Conservation (phyloP, 2,113 vertebrate genomes). For the Sinocyclocheilus anshuiensis region DNA sequence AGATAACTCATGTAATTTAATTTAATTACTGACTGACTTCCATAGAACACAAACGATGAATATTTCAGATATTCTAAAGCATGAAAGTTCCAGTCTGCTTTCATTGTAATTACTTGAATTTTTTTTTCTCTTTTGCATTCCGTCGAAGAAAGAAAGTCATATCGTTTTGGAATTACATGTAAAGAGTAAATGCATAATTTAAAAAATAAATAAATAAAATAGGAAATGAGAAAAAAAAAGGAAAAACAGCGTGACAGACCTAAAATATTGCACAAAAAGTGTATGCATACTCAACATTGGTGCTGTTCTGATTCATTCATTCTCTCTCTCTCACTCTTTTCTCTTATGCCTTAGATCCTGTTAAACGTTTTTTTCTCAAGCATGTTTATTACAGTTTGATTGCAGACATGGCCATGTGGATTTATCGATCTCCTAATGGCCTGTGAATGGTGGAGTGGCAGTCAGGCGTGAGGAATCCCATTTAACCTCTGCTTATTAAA, state of each 20-base stretch:
- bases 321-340: neutral
- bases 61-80: neutral
- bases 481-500: constrained; percentile 64
- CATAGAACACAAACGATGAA: neutral
- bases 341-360: neutral
- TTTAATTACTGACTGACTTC: neutral
- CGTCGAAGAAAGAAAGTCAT: no score
- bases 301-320: neutral
- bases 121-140: no score
- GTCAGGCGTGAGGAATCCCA: constrained; percentile 63
- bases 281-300: neutral
- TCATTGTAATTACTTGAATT: no score
- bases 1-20: neutral
- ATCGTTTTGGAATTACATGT: no score
- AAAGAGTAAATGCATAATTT: no score
- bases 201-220: no score
- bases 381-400: constrained; percentile 33
- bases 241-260: neutral
- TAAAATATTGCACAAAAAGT: neutral
- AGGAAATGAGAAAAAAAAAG: no score
- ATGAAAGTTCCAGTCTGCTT: no score
- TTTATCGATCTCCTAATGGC: constrained; percentile 59
- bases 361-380: neutral
- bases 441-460: constrained; percentile 55
- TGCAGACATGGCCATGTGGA: constrained; percentile 41